Evolutionary conservation across 1,140 invertebrate genomes (phyloP).

Genomic region (Camponotus vicinus): DNA sequence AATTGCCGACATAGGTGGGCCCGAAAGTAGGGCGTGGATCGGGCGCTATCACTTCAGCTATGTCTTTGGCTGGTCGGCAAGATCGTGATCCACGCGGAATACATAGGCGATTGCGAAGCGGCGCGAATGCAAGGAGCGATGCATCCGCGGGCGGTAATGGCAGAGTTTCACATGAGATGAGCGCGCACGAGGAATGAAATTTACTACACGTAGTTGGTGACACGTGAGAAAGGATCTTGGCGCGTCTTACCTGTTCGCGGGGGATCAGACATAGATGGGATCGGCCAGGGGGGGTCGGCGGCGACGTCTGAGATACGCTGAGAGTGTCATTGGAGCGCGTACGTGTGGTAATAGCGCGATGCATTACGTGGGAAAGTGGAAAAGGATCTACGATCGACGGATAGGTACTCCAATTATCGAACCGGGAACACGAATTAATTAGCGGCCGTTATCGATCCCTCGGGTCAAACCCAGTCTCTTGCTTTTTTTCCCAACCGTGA

Average conservation of each 20-base stretch:
- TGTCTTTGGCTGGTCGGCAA: conserved; percentile 25
- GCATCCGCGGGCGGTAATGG: conserved; percentile 59
- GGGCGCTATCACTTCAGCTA: conserved; percentile 40
- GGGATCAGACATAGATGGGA: conserved; percentile 13
- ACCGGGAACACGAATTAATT: conserved; percentile 75
- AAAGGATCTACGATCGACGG: conserved; percentile 71
- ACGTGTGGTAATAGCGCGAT: conserved; percentile 28
- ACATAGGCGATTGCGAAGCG: conserved; percentile 15
- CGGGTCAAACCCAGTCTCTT: conserved; percentile 53
- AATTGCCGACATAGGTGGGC: conserved; percentile 68
- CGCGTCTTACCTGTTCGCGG: conserved; percentile 22
- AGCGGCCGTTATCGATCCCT: conserved; percentile 71
- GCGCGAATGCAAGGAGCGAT: conserved; percentile 47
- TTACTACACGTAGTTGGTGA: conserved; percentile 70
- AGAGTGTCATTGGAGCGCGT: conserved; percentile 28
- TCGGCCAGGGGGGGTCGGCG: conserved; percentile 11
- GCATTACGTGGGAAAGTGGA: conserved; percentile 75
- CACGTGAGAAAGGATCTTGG: conserved; percentile 73
- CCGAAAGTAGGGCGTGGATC: conserved; percentile 65
- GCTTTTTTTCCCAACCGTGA: conserved; percentile 28
- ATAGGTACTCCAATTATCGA: conserved; percentile 73
- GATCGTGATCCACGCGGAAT: conserved; percentile 60
- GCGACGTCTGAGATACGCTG: conserved; percentile 22
- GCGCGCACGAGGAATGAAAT: conserved; percentile 65
- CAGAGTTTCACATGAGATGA: conserved; percentile 69